A percentile compares a stretch with the other conserved stretches of the same genome.
phyloP scores from a whole-genome alignment of 2,888 invertebrate species.

The Elgonia sp. region DNA sequence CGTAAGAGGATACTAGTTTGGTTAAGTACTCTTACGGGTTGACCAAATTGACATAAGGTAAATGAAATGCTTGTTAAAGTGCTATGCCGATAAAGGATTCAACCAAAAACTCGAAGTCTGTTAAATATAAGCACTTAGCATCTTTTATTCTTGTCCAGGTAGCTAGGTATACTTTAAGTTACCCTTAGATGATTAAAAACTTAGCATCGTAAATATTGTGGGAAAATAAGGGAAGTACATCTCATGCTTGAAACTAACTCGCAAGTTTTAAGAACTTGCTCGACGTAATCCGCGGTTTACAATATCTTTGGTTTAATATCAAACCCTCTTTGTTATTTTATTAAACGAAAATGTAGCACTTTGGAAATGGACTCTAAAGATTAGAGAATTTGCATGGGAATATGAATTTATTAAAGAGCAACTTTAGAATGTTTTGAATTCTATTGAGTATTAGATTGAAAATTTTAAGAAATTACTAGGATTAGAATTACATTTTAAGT shows the following conservation, averaged over 20 bases:
- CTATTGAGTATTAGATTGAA: no score
- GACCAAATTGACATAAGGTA: constrained; percentile 3
- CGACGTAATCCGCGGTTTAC: constrained; percentile 35
- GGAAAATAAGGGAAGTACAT: constrained; percentile 12
- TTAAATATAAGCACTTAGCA: constrained; percentile 3
- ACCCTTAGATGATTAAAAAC: constrained; percentile 34
- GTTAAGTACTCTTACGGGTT: constrained; percentile 5
- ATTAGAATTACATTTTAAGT: no score
- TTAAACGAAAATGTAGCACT: constrained; percentile 7
- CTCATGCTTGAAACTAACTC: constrained; percentile 24
- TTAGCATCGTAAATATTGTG: constrained; percentile 26
- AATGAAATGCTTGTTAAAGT: constrained; percentile 31
- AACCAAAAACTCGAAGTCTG: constrained; percentile 9
- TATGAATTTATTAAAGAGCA: neutral
- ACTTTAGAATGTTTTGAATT: no score
- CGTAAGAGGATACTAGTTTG: constrained; percentile 17
- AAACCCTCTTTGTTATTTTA: constrained; percentile 37
- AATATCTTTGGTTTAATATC: constrained; percentile 37
- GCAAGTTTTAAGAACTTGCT: constrained; percentile 47
- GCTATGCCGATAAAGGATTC: constrained; percentile 9
- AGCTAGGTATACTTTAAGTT: neutral
- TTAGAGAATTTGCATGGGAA: constrained; percentile 1
- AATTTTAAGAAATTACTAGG: no score
- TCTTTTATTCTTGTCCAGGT: constrained; percentile 10
- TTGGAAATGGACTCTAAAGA: constrained; percentile 2